A percentile compares a stretch with the other conserved stretches of the same genome.
Conservation (phyloP, 2,888 invertebrate species). For the Macrosoma leucophasiata region DNA sequence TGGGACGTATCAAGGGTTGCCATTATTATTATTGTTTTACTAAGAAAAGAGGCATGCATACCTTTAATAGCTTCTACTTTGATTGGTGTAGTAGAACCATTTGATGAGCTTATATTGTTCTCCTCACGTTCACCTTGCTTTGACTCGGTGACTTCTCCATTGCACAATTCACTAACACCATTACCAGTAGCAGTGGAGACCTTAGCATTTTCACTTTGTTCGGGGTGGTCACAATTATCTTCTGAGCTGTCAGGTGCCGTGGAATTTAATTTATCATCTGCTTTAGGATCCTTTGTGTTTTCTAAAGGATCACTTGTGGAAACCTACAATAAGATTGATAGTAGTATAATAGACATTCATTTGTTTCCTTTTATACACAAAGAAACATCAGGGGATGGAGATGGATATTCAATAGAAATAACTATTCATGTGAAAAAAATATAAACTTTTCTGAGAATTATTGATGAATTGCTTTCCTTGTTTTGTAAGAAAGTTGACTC, state of each 20-base stretch:
- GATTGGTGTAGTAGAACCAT: slow-evolving; percentile 62
- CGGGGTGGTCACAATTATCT: slow-evolving; percentile 57
- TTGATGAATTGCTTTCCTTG: too few relatives aligned
- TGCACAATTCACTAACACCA: slow-evolving; percentile 44
- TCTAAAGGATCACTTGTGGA: slow-evolving; percentile 61
- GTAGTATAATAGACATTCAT: too few relatives aligned
- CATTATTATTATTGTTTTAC: too few relatives aligned
- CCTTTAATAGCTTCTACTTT: slow-evolving; percentile 58
- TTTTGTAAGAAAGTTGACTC: too few relatives aligned
- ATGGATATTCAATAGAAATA: too few relatives aligned
- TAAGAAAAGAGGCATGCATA: too few relatives aligned
- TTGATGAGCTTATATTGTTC: slow-evolving; percentile 66
- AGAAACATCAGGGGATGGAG: too few relatives aligned
- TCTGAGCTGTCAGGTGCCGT: slow-evolving; percentile 64
- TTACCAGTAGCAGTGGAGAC: slow-evolving; percentile 32
- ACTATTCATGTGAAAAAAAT: too few relatives aligned
- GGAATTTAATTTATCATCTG: slow-evolving; percentile 42
- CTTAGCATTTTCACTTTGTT: slow-evolving; percentile 55
- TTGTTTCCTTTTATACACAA: too few relatives aligned
- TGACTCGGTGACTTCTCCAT: slow-evolving; percentile 66
- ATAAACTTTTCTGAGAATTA: too few relatives aligned
- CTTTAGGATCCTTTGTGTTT: slow-evolving; percentile 38
- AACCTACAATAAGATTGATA: slow-evolving; percentile 37
- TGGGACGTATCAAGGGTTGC: too few relatives aligned
- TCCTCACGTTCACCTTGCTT: slow-evolving; percentile 56